phyloP scores from a whole-genome alignment of 2,113 vertebrate species.

The Empidonax alnorum region DNA sequence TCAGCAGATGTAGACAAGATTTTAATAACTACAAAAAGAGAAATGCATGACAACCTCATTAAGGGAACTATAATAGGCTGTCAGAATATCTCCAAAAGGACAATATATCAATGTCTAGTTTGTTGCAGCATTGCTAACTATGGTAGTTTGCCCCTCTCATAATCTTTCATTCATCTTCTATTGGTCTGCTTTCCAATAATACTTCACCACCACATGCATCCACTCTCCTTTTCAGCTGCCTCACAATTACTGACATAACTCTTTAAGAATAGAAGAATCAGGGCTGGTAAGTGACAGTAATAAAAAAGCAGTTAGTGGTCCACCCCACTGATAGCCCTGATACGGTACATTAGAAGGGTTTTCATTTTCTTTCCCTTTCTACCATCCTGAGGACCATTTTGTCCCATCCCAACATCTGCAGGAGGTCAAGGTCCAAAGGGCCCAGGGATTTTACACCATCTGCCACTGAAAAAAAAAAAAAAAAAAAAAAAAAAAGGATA shows the following conservation, averaged over 20 bases:
- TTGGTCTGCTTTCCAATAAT: slow-evolving; percentile 74
- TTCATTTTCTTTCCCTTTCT: slow-evolving; percentile 73
- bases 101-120: slow-evolving; percentile 79
- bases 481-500: background rate
- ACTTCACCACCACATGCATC: slow-evolving; percentile 73
- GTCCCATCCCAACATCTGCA: slow-evolving; percentile 84
- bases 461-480: slow-evolving; percentile 68
- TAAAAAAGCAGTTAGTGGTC: slow-evolving; percentile 85
- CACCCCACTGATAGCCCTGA: slow-evolving; percentile 79
- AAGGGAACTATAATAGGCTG: slow-evolving; percentile 73
- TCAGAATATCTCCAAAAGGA: slow-evolving; percentile 71
- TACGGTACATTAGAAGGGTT: slow-evolving; percentile 86
- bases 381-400: slow-evolving; percentile 60
- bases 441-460: slow-evolving; percentile 86
- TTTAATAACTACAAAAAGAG: slow-evolving; percentile 80
- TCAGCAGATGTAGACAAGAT: slow-evolving; percentile 80
- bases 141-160: slow-evolving; percentile 62
- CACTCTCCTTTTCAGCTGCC: slow-evolving; percentile 79
- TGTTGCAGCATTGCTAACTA: slow-evolving; percentile 64
- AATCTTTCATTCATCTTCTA: slow-evolving; percentile 73
- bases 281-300: slow-evolving; percentile 80
- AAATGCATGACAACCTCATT: slow-evolving; percentile 82
- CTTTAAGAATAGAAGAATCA: slow-evolving; percentile 77
- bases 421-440: slow-evolving; percentile 82
- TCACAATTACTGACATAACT: slow-evolving; percentile 80